Evolutionary conservation across 2,797 vertebrate genomes (phyloP), one percentile per base, ranked within the genome.

Genomic region (Lates japonicus): DNA sequence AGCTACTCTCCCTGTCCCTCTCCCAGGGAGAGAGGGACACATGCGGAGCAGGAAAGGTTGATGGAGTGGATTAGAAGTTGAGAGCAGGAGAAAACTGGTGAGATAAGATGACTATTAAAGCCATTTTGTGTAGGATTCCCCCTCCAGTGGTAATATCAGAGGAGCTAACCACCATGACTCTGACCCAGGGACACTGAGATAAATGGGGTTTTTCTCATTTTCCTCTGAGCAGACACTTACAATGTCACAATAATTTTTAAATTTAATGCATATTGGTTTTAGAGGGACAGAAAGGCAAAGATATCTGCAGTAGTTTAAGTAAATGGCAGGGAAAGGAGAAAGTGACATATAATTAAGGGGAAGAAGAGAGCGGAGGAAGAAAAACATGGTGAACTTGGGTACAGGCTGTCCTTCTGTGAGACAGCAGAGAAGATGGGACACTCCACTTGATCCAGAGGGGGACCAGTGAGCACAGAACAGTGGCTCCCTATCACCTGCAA

Each of bases 321-420:
- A 37, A 13, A 20, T 7, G 11, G 0, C 7, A 25, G 25, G 20
- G 3, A 17, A 31, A 14, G 29, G 2, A 9, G 3, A 20, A 25
- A 59, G 16, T 60, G 12, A 13, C 8, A 4, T 6, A 48, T 17
- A 37, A 12, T 19, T 6, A 11, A 49, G 31, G 11, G 33, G 10
- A 65, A 19, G 3, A 29, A 29, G 25, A 46, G 4, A 58, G 20
- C 8, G 11, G 49, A 65, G 49, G 7, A 67, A 14, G 31, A 62
- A 41, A 58, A 75, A 35, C 16, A 20, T 60, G 51, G 37, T 62
- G 70, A 84, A 71, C 48, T 54, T 65, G 48, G 70, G 63, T 80
- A 82, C 82, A 90, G 75, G 35, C 72, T 87, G 73, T 93, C 68
- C 73, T 84, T 68, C 39, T 66, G 60, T 41, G 76, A 81, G 60